These are phyloP conservation scores for Idaea aversata DNA, from an alignment of 2,888 invertebrate species.

Conservation along the genomic window DNA sequence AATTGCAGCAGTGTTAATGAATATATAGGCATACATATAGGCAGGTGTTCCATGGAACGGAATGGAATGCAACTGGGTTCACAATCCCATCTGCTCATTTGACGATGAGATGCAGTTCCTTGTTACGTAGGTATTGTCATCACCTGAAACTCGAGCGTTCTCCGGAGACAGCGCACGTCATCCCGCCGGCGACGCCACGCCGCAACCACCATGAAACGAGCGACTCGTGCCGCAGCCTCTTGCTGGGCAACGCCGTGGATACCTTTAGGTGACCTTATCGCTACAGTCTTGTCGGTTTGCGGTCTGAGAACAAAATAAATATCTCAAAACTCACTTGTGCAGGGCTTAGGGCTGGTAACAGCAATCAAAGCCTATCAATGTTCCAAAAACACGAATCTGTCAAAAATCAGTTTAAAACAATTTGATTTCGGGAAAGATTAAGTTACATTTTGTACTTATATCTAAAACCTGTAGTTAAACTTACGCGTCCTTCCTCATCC, in stretches of 20 bases:
- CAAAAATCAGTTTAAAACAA: too few relatives aligned
- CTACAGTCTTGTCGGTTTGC: conserved; percentile 25
- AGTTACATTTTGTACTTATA: too few relatives aligned
- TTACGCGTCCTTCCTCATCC: conserved; percentile 47
- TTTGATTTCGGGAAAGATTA: too few relatives aligned
- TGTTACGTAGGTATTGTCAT: not conserved
- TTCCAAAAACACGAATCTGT: too few relatives aligned
- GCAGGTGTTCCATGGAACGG: too few relatives aligned
- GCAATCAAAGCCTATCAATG: too few relatives aligned
- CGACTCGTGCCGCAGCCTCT: conserved; percentile 67
- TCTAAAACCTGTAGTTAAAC: not conserved
- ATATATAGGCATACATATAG: too few relatives aligned
- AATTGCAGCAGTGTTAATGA: too few relatives aligned
- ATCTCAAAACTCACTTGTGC: not conserved
- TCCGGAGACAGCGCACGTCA: conserved; percentile 68
- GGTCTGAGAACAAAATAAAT: conserved; percentile 5
- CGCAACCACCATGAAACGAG: conserved; percentile 68
- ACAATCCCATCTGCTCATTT: too few relatives aligned
- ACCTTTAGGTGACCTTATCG: conserved; percentile 37
- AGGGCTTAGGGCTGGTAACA: too few relatives aligned
- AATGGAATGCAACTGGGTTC: too few relatives aligned
- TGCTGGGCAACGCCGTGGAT: conserved; percentile 41
- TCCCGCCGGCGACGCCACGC: conserved; percentile 77
- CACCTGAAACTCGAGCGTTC: conserved; percentile 68
- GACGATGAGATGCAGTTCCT: not conserved